A percentile compares a stretch with the other conserved stretches of the same genome.
phyloP scores from a whole-genome alignment of 2,888 invertebrate species.

The Pseudococcus jackbeardsleyi region DNA sequence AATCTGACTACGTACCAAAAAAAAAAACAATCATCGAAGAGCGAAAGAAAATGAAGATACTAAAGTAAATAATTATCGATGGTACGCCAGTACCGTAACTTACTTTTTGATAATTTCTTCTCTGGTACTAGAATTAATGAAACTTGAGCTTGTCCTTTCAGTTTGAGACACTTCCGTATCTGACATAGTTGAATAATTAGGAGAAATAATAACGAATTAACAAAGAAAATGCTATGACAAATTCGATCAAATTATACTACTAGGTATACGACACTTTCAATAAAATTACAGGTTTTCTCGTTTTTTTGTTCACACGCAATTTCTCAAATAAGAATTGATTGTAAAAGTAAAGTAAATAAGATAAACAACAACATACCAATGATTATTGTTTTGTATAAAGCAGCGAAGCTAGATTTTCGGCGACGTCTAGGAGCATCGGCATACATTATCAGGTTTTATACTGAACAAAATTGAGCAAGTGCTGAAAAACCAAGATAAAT shows the following conservation, averaged over 20 bases:
- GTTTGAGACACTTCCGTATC: not conserved
- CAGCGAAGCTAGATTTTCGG: not conserved
- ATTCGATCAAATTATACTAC: too few species aligned
- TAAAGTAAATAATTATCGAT: not conserved
- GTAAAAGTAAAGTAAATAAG: too few species aligned
- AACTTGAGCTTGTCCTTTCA: not conserved
- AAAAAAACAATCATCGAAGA: not conserved
- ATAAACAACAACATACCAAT: conserved; percentile 33
- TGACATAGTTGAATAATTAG: not conserved
- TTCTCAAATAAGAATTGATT: not conserved
- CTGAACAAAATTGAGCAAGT: not conserved
- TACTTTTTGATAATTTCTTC: conserved; percentile 13
- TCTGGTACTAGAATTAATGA: not conserved
- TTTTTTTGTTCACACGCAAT: not conserved
- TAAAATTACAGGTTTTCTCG: too few species aligned
- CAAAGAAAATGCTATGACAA: too few species aligned
- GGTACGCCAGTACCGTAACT: not conserved
- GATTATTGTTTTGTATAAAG: not conserved
- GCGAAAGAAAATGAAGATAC: not conserved
- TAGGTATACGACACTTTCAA: too few species aligned
- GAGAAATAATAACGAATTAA: too few species aligned
- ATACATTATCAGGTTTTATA: not conserved
- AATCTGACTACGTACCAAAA: not conserved
- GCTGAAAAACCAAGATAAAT: not conserved
- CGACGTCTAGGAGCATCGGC: not conserved